phyloP scores from a whole-genome alignment of 2,113 vertebrate genomes.

The Bos indicus region DNA sequence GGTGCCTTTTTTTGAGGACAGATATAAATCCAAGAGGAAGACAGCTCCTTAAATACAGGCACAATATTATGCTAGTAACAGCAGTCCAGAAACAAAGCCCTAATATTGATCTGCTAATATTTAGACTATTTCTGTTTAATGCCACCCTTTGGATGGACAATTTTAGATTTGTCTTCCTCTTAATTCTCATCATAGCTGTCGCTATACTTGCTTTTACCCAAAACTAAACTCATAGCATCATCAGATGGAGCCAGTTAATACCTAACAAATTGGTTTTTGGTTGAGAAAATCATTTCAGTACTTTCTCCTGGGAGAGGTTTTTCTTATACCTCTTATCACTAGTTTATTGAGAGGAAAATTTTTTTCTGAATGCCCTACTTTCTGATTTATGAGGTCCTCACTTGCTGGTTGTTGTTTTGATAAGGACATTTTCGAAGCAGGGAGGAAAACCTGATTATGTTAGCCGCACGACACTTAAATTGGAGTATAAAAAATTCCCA shows the following conservation, averaged over 20 bases:
- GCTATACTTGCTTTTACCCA: not conserved
- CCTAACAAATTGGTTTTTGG: not conserved
- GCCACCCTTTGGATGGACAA: not conserved
- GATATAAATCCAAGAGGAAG: not conserved
- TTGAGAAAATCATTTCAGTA: constrained; percentile 8
- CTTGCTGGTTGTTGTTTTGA: not conserved
- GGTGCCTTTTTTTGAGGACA: not conserved
- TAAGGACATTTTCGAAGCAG: constrained; percentile 10
- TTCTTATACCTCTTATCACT: not conserved
- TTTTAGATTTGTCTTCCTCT: not conserved
- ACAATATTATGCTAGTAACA: not conserved
- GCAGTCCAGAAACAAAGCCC: not conserved
- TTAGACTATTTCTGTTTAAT: not conserved
- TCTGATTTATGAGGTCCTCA: not conserved
- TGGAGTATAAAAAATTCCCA: constrained; percentile 44
- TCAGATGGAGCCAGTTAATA: not conserved
- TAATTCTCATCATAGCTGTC: not conserved
- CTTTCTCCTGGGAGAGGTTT: not conserved
- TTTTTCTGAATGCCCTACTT: not conserved
- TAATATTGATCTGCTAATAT: not conserved
- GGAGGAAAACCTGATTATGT: not conserved
- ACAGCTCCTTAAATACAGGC: not conserved
- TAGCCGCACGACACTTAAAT: not conserved
- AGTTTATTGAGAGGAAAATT: not conserved
- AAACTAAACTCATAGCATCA: not conserved